Evolutionary conservation across 2,113 vertebrate genomes (phyloP), one percentile per base, ranked within the genome.

Genomic region (Myocastor coypus): DNA sequence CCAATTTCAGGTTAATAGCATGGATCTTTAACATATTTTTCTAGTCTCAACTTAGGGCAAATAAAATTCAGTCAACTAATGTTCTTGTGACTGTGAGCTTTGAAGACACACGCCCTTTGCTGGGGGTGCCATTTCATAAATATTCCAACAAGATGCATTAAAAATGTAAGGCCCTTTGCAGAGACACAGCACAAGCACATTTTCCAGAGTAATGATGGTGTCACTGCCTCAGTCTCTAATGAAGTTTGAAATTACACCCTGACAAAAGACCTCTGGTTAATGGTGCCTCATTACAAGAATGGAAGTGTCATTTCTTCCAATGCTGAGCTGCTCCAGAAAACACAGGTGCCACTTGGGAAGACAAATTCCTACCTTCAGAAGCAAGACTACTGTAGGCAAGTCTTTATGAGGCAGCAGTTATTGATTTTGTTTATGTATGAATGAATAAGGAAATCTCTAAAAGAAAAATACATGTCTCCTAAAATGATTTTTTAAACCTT

Each of bases 181-280:
- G 86, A 95, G 93, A 68, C 73, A 93, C 95, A 89, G 93, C 59
- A 95, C 92, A 96, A 57, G 34, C 30, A n/a, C 30, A 73, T 61
- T 57, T 0, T 2, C 50, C 68, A 68, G 34, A 96, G 57, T 14
- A 83, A 82, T 0, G 90, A 30, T 17, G 37, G 89, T 32, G 83
- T 78, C 63, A 37, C 81, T 46, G 85, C 55, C 86, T 86, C 32
- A 8, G 59, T 42, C 63, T 55, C 37, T 91, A 97, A 94, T 96
- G 97, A 40, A 80, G 78, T 96, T 28, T 97, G 92, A 97, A 98
- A 95, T 95, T 95, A 95, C 87, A 78, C 10, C 92, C 95, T 73
- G 83, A 97, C 88, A 96, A 96, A 95, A 83, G 55, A 82, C 78
- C 59, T 83, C 90, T 81, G 59, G 78, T 89, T 97, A 97, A 97